These are phyloP conservation scores for Drosophila sproati DNA, from an alignment of 1,140 invertebrate species.

Conservation along the genomic window DNA sequence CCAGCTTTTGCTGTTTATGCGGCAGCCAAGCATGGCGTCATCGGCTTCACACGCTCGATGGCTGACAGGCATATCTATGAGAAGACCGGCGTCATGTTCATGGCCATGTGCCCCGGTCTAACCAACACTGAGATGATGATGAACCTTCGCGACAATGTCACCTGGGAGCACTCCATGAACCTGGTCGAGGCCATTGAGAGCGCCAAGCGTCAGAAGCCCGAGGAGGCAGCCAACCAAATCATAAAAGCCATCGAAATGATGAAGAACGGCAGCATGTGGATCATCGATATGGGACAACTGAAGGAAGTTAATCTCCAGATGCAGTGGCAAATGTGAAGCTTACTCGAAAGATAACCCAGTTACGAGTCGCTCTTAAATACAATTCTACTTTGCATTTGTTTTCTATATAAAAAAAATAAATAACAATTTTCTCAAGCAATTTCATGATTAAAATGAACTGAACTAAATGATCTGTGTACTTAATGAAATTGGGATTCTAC, in stretches of 20 bases:
- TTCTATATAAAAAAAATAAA: no score
- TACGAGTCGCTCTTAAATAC: no score
- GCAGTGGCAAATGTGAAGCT: slow-evolving; percentile 71
- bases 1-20: slow-evolving; percentile 84
- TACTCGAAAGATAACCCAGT: no score
- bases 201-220: slow-evolving; percentile 73
- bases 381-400: no score
- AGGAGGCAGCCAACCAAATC: slow-evolving; percentile 69
- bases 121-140: slow-evolving; percentile 75
- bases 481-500: no score
- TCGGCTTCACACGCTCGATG: slow-evolving; percentile 85
- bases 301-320: slow-evolving; percentile 67
- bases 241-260: slow-evolving; percentile 72
- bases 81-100: slow-evolving; percentile 72
- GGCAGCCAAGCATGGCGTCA: slow-evolving; percentile 85
- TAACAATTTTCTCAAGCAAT: no score
- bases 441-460: no score
- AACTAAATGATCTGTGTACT: no score
- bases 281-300: slow-evolving; percentile 66
- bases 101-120: slow-evolving; percentile 71
- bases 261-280: slow-evolving; percentile 78
- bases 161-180: slow-evolving; percentile 63
- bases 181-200: slow-evolving; percentile 69
- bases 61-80: slow-evolving; percentile 65
- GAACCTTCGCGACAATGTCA: slow-evolving; percentile 74